These are phyloP conservation scores for Heterocephalus glaber DNA, from an alignment of 2,113 vertebrate species.

Conservation along the genomic window DNA sequence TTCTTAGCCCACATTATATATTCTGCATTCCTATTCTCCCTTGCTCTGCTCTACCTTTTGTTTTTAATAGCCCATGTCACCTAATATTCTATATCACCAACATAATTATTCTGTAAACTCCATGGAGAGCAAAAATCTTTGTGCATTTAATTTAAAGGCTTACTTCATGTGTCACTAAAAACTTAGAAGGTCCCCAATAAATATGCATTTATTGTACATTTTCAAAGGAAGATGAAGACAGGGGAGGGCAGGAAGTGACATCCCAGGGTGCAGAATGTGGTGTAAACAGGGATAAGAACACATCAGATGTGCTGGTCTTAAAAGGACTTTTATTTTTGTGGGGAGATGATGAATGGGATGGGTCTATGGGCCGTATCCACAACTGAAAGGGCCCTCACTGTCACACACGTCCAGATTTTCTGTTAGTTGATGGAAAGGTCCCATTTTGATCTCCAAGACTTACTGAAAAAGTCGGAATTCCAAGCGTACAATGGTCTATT, in stretches of 20 bases:
- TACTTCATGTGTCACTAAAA: not conserved
- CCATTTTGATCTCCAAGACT: not conserved
- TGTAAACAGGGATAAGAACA: not conserved
- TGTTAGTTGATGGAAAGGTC: not conserved
- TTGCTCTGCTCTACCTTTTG: not conserved
- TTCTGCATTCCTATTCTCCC: not conserved
- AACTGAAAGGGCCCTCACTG: not conserved
- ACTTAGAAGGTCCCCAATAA: not conserved
- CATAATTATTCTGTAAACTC: not conserved
- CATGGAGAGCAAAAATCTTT: not conserved
- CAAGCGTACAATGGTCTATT: rapidly evolving
- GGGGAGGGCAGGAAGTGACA: not conserved
- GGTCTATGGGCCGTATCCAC: rapidly evolving
- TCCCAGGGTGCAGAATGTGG: not conserved
- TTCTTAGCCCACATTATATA: not conserved
- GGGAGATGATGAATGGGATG: not conserved
- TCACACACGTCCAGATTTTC: not conserved
- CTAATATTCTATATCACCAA: not conserved
- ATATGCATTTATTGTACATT: not conserved
- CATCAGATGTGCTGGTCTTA: not conserved
- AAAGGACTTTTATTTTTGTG: not conserved
- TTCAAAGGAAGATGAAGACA: not conserved
- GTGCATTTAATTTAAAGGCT: not conserved
- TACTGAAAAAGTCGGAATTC: not conserved
- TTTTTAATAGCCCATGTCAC: not conserved